These are phyloP conservation scores for Colinus virginianus DNA, from an alignment of 2,113 vertebrate genomes.

Conservation along the genomic window DNA sequence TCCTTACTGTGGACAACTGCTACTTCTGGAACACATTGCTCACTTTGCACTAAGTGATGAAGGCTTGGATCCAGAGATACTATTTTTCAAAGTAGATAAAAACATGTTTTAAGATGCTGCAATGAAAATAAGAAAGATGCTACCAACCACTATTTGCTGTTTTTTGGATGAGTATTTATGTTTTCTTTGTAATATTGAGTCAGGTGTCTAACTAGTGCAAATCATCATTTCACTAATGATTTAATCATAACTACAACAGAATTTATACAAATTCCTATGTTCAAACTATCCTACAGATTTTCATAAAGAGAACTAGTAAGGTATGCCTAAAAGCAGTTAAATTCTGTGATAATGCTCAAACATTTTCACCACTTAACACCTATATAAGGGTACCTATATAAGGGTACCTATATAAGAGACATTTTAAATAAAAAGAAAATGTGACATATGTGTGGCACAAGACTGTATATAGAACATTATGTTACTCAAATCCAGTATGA, in stretches of 20 bases:
- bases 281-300: background rate
- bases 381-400: background rate
- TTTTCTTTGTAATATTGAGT: background rate
- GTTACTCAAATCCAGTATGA: background rate
- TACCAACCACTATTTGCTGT: accelerated
- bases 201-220: background rate
- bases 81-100: background rate
- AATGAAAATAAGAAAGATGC: background rate
- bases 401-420: background rate
- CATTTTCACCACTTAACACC: background rate
- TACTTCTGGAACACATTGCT: background rate
- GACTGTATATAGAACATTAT: background rate
- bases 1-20: background rate
- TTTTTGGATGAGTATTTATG: background rate
- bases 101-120: background rate
- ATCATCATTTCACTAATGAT: background rate
- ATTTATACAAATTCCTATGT: background rate
- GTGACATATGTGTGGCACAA: background rate
- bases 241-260: background rate
- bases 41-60: background rate
- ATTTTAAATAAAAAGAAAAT: background rate
- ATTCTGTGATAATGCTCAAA: background rate
- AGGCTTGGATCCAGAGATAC: background rate
- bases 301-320: background rate
- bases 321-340: background rate